These are phyloP conservation scores for Chondrosia reniformis DNA, from an alignment of 37 sponge, comb jelly and placozoan species.

Conservation along the genomic window DNA sequence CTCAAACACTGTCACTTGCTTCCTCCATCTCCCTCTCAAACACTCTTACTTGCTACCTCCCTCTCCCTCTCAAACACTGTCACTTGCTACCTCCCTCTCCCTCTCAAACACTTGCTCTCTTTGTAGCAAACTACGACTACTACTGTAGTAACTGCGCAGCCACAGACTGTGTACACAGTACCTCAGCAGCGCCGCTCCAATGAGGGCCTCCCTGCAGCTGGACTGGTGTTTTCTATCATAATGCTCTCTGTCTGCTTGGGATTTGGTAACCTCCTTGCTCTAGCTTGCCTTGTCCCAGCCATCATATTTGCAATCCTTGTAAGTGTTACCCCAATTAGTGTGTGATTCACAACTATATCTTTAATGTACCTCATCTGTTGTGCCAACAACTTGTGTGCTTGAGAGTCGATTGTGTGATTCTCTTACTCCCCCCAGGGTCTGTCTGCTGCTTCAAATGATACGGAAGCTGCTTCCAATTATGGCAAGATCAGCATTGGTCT, in stretches of 20 bases:
- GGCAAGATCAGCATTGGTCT: not conserved
- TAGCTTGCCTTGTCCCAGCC: not conserved
- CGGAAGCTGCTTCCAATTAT: too few relatives aligned
- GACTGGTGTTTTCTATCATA: slow-evolving; percentile 7
- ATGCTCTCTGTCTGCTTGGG: not conserved
- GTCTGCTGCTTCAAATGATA: not conserved
- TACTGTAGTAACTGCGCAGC: not conserved
- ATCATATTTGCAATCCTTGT: slow-evolving; percentile 14
- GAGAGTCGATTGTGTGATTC: too few relatives aligned
- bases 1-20: too few relatives aligned
- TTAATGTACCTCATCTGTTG: too few relatives aligned
- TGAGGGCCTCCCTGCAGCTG: not conserved
- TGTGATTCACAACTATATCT: too few relatives aligned
- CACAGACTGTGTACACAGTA: not conserved
- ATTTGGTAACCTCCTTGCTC: not conserved
- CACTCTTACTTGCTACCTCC: too few relatives aligned
- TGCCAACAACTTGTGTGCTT: too few relatives aligned
- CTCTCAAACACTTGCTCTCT: too few relatives aligned
- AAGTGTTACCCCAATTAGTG: not conserved
- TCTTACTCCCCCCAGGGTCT: too few relatives aligned
- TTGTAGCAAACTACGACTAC: not conserved
- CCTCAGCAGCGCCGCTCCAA: not conserved
- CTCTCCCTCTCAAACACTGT: too few relatives aligned
- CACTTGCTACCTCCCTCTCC: too few relatives aligned
- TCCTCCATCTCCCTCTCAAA: too few relatives aligned